Evolutionary conservation across 2,113 vertebrate species (phyloP), one percentile per base, ranked within the genome.

Genomic region (Dicrurus megarhynchus): DNA sequence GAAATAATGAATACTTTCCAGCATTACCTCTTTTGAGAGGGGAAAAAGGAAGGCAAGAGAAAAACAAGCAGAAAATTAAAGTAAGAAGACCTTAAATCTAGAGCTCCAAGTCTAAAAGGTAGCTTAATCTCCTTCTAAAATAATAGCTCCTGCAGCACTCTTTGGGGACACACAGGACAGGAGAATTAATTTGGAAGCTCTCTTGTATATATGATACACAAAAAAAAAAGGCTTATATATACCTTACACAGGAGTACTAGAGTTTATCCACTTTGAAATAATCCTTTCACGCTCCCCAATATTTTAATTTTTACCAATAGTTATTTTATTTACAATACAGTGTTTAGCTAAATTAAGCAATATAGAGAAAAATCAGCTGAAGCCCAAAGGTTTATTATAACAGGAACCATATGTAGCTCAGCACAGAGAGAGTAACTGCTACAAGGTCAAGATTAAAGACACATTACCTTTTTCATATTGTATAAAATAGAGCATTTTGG

Each of bases 381-480:
- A 83, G 21, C 10, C 60, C 8, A 50, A 14, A 37, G 27, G 30
- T 81, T 84, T 88, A 33, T 74, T 83, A 13, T 6, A 74, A 49
- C 27, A 80, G 49, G 81, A 84, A 30, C 6, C 27, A 21, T 30
- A 28, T 13, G 26, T 4, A 41, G 30, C 42, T 88, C 84, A 94
- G 53, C 41, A 87, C 32, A 78, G 7, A 63, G 23, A 94, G 30
- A 78, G 93, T 60, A 59, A 46, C 23, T 89, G 21, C 91, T 44
- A 84, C 50, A 93, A 93, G 59, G 16, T 82, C 56, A 96, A 91
- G 81, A 82, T 22, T 82, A 91, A 95, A 96, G 42, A 87, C 44
- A 39, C 55, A 68, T 95, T 79, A 56, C 28, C 16, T 57, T 69
- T 84, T 92, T 63, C 59, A 61, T 50, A 71, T 27, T 59, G 26